phyloP scores from a whole-genome alignment of 2,113 vertebrate species.

The Protobothrops mucrosquamatus region DNA sequence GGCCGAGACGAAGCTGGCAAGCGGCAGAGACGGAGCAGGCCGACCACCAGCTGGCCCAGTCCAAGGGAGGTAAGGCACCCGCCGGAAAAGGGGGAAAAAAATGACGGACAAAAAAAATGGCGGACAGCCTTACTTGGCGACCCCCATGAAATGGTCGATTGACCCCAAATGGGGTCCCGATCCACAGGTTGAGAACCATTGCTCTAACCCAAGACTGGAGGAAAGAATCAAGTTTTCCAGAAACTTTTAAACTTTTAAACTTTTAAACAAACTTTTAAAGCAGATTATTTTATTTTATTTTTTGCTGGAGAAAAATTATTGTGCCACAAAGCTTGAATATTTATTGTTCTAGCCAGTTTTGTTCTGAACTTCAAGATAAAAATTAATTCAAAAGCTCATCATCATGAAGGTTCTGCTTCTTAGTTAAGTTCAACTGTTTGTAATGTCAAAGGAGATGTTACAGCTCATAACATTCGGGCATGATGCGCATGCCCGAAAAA shows the following conservation, averaged over 20 bases:
- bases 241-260: neutral
- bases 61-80: too few species aligned
- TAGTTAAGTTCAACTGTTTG: constrained; percentile 13
- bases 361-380: constrained; percentile 17
- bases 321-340: neutral
- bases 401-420: neutral
- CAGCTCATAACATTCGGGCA: neutral
- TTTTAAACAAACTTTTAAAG: neutral
- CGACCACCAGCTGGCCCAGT: too few species aligned
- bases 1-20: too few species aligned
- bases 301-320: neutral
- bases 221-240: neutral
- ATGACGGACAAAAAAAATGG: too few species aligned
- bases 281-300: neutral
- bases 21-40: too few species aligned
- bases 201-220: neutral
- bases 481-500: too few species aligned
- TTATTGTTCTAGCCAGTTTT: constrained; percentile 1
- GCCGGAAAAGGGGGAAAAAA: too few species aligned
- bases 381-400: constrained; percentile 14
- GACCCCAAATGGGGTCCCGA: too few species aligned
- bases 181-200: too few species aligned
- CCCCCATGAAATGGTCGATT: too few species aligned
- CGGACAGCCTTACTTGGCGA: too few species aligned
- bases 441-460: constrained; percentile 17